Evolutionary conservation across 1,140 invertebrate genomes (phyloP).

Genomic region (Formica selysi): DNA sequence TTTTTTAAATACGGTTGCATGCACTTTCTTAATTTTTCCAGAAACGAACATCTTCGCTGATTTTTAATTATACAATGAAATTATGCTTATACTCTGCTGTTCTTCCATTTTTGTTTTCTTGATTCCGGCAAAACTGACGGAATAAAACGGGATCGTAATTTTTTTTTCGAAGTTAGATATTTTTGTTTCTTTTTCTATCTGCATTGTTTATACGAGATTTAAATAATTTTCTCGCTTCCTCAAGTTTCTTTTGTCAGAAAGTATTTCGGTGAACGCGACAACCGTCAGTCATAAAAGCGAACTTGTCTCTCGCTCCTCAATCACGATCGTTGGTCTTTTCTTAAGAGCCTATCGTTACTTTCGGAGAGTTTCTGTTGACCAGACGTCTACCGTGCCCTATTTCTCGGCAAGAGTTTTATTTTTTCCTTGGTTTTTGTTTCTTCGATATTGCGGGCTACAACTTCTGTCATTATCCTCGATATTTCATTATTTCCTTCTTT

Average conservation of each 20-base stretch:
- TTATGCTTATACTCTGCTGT: not conserved
- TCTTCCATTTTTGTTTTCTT: not conserved
- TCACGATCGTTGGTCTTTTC: slow-evolving; percentile 23
- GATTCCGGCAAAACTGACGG: not conserved
- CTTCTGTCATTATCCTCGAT: slow-evolving; percentile 7
- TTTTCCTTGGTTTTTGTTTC: slow-evolving; percentile 51
- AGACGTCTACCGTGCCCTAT: not conserved
- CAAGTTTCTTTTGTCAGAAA: not conserved
- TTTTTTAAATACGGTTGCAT: not conserved
- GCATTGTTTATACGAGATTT: slow-evolving; percentile 6
- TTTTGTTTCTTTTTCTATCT: not conserved
- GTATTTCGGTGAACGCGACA: not conserved
- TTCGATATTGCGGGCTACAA: slow-evolving; percentile 55
- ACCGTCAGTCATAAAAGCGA: slow-evolving; percentile 56
- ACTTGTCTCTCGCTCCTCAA: slow-evolving; percentile 23
- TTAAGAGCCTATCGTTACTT: slow-evolving; percentile 51
- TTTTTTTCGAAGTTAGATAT: not conserved
- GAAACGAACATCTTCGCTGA: not conserved
- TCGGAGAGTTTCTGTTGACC: slow-evolving; percentile 46
- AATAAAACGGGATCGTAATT: not conserved
- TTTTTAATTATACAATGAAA: not conserved
- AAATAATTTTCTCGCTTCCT: not conserved
- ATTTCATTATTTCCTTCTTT: slow-evolving; percentile 26
- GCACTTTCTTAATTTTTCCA: not conserved
- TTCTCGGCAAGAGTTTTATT: slow-evolving; percentile 55